Conservation (phyloP, 2,888 invertebrate species). For the Pollenia angustigena region DNA sequence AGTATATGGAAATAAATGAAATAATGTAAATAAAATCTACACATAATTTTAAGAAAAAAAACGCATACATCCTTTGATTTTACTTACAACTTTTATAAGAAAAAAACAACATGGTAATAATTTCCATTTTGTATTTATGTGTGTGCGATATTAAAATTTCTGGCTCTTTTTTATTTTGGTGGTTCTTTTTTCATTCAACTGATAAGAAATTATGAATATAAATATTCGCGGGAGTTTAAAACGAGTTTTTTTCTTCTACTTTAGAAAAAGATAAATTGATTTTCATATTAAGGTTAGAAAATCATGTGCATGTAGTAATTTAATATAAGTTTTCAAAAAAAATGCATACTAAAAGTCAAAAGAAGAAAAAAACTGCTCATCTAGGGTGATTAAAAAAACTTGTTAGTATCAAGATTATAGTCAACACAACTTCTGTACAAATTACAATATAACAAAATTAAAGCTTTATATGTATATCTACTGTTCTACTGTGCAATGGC, state of each 20-base stretch:
- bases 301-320: conserved; percentile 13
- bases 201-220: conserved; percentile 82
- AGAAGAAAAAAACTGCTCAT: neutral
- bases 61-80: neutral
- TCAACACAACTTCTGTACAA: no score
- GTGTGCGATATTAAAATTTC: conserved; percentile 47
- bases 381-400: no score
- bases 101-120: neutral
- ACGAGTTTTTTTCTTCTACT: conserved; percentile 68
- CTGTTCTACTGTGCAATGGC: no score
- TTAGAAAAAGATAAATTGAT: conserved; percentile 47
- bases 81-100: neutral
- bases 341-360: neutral
- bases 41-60: neutral
- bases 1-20: conserved; percentile 50
- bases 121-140: conserved; percentile 19
- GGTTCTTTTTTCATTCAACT: conserved; percentile 70
- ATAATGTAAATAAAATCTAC: conserved; percentile 37
- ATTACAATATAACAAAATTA: no score
- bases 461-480: no score
- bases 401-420: no score
- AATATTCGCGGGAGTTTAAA: conserved; percentile 79
- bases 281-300: conserved; percentile 46
- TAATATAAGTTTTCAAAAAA: neutral
- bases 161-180: conserved; percentile 7